Percentiles rank a stretch among this genome's conserved stretches.
Conservation (phyloP, 1,140 invertebrate species). For the Gryllus bimaculatus region DNA sequence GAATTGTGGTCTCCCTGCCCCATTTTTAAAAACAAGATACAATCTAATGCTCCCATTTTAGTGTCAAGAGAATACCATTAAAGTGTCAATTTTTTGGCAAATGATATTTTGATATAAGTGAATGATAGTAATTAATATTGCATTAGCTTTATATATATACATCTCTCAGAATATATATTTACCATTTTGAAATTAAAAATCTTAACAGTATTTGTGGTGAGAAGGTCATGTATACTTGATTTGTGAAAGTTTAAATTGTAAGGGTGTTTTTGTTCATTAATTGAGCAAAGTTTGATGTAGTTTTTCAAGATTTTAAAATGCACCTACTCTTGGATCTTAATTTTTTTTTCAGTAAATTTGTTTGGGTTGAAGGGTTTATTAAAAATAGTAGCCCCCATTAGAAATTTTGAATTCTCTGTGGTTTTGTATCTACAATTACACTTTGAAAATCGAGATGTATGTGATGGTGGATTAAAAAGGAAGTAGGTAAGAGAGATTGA, state of each 20-base stretch:
- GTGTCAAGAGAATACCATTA: conserved; percentile 1
- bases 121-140: conserved; percentile 2
- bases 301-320: no score
- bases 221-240: neutral
- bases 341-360: no score
- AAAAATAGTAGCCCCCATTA: no score
- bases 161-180: neutral
- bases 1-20: neutral
- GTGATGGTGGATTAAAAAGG: no score
- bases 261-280: no score
- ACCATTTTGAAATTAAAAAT: neutral
- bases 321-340: no score
- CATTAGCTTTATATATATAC: conserved; percentile 6
- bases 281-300: no score
- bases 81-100: conserved; percentile 5
- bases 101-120: conserved; percentile 2
- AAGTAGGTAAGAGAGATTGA: no score
- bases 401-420: no score
- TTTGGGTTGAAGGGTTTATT: no score
- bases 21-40: neutral
- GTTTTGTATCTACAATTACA: no score
- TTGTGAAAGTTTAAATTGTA: neutral
- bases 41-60: neutral
- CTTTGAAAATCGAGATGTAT: no score
- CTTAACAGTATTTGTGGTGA: neutral